Conservation (phyloP, 2,888 invertebrate species). For the Antheraea yamamai region DNA sequence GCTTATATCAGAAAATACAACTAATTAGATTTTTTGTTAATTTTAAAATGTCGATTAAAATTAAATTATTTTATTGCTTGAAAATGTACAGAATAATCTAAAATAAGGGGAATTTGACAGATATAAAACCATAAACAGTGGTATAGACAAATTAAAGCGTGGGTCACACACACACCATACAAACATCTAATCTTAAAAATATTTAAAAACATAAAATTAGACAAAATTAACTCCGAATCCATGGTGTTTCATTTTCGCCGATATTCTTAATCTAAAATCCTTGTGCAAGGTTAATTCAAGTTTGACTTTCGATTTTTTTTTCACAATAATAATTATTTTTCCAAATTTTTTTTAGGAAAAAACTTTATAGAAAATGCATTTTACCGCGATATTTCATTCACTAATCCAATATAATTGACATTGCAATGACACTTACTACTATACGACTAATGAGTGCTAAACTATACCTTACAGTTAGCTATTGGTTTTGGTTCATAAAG, state of each 20-base stretch:
- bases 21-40: not conserved
- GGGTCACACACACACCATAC: slow-evolving; percentile 56
- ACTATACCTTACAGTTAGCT: slow-evolving; percentile 71
- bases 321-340: not conserved
- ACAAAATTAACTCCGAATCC: slow-evolving; percentile 38
- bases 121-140: slow-evolving; percentile 50
- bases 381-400: slow-evolving; percentile 66
- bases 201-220: slow-evolving; percentile 45
- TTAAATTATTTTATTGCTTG: slow-evolving; percentile 33
- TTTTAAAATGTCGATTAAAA: slow-evolving; percentile 28
- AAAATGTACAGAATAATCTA: slow-evolving; percentile 4
- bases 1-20: slow-evolving; percentile 47
- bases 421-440: slow-evolving; percentile 80
- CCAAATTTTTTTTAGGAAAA: slow-evolving; percentile 37
- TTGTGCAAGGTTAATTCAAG: slow-evolving; percentile 45
- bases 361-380: slow-evolving; percentile 71
- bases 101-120: not conserved
- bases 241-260: slow-evolving; percentile 37
- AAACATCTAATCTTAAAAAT: slow-evolving; percentile 60
- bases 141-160: slow-evolving; percentile 54
- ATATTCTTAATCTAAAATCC: slow-evolving; percentile 48
- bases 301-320: slow-evolving; percentile 28
- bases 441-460: slow-evolving; percentile 74
- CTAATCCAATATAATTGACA: slow-evolving; percentile 82
- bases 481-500: slow-evolving; percentile 68